Evolutionary conservation across 2,888 invertebrate genomes (phyloP).

Genomic region (Cryptus viduatorius): DNA sequence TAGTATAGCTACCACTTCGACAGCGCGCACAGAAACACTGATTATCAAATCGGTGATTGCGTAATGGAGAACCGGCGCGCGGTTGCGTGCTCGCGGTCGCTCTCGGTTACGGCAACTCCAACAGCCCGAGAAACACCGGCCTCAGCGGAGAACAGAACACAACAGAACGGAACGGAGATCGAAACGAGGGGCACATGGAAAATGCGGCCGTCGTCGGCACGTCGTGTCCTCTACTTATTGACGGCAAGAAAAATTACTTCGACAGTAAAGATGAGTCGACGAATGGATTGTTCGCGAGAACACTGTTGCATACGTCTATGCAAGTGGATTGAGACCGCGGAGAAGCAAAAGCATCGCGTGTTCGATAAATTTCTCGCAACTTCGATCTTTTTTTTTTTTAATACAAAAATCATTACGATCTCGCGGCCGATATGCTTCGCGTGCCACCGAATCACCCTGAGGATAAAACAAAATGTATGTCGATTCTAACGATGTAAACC

Average conservation of each 20-base stretch:
- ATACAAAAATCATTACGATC: too few species aligned
- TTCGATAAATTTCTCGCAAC: too few species aligned
- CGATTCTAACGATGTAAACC: too few species aligned
- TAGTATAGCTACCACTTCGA: constrained; percentile 29
- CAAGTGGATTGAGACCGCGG: too few species aligned
- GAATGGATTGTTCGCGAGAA: too few species aligned
- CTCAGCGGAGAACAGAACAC: constrained; percentile 7
- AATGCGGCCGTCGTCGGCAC: constrained; percentile 21
- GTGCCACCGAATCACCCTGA: too few species aligned
- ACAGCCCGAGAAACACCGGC: background rate
- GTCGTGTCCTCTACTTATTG: constrained; percentile 3
- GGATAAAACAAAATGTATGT: too few species aligned
- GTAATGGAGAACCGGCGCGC: constrained; percentile 68
- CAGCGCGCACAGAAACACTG: constrained; percentile 53
- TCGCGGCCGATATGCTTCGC: too few species aligned
- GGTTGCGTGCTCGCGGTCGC: constrained; percentile 73
- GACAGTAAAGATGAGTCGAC: background rate
- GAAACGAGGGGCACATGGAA: constrained; percentile 28
- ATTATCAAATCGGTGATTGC: constrained; percentile 68
- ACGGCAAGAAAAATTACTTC: constrained; percentile 5
- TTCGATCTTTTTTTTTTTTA: too few species aligned
- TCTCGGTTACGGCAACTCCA: constrained; percentile 62
- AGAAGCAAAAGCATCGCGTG: too few species aligned
- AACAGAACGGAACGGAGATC: background rate
- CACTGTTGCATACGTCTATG: too few species aligned